A percentile compares a stretch with the other conserved stretches of the same genome.
These are phyloP conservation scores for Orthosia cruda DNA, from an alignment of 2,888 invertebrate genomes.

Conservation along the genomic window DNA sequence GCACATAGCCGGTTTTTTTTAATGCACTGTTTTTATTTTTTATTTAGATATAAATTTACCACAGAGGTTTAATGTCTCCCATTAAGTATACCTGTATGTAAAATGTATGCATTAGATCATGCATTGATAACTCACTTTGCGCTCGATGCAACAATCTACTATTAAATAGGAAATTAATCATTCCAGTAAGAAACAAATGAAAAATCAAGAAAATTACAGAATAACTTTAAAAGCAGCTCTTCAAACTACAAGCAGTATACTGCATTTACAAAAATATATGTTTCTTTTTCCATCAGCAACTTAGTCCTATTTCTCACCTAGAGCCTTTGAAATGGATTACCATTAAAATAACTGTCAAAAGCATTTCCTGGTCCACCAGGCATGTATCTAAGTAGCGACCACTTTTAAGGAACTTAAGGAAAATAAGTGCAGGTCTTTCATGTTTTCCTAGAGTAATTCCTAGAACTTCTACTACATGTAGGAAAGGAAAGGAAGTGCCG, in stretches of 20 bases:
- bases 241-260: background rate
- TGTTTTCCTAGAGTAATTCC: background rate
- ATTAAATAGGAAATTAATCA: background rate
- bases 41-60: too few species aligned
- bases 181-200: background rate
- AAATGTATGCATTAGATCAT: too few species aligned
- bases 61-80: too few species aligned
- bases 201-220: background rate
- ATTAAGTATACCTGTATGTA: too few species aligned
- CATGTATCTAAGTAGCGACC: background rate
- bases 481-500: too few species aligned
- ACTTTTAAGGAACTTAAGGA: background rate
- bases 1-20: too few species aligned
- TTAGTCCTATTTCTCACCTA: background rate
- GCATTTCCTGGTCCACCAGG: background rate
- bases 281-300: background rate
- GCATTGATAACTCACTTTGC: too few species aligned
- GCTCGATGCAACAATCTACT: too few species aligned
- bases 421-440: background rate
- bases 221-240: background rate
- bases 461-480: too few species aligned
- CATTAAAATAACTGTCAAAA: background rate
- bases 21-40: too few species aligned
- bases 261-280: background rate
- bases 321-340: background rate